A percentile compares a stretch with the other conserved stretches of the same genome.
Conservation (phyloP, 2,797 vertebrate genomes). For the Meda fulgida region DNA sequence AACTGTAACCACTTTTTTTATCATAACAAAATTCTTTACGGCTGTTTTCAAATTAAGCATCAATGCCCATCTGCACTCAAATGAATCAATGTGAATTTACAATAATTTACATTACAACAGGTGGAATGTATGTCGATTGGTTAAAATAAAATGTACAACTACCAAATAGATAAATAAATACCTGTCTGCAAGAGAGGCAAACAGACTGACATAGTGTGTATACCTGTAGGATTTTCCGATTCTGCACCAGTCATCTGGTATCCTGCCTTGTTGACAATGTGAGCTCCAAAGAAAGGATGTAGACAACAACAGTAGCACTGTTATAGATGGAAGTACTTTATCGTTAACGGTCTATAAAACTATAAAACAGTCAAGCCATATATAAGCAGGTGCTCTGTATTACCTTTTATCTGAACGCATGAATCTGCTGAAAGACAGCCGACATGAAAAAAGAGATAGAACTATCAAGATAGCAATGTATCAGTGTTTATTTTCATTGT, state of each 20-base stretch:
- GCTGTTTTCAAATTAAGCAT: background rate
- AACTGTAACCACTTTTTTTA: background rate
- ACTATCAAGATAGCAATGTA: slow-evolving; percentile 2
- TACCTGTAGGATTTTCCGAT: background rate
- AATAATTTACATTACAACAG: slow-evolving; percentile 14
- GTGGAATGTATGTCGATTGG: background rate
- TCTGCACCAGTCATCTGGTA: background rate
- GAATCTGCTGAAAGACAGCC: background rate
- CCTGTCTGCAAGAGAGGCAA: background rate
- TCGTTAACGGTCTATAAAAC: background rate
- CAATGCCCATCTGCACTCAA: background rate
- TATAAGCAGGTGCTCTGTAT: slow-evolving; percentile 5
- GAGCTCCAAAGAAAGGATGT: background rate
- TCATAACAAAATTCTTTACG: background rate
- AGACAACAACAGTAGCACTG: background rate
- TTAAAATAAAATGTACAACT: background rate
- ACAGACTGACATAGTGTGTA: background rate
- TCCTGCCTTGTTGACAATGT: background rate
- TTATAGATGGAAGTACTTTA: background rate
- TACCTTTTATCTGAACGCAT: background rate
- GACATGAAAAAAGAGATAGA: background rate
- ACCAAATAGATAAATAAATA: background rate
- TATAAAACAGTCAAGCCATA: background rate
- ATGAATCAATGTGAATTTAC: background rate
- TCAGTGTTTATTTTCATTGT: slow-evolving; percentile 9